Evolutionary conservation across 2,113 vertebrate genomes (phyloP).

Genomic region (Cariama cristata): DNA sequence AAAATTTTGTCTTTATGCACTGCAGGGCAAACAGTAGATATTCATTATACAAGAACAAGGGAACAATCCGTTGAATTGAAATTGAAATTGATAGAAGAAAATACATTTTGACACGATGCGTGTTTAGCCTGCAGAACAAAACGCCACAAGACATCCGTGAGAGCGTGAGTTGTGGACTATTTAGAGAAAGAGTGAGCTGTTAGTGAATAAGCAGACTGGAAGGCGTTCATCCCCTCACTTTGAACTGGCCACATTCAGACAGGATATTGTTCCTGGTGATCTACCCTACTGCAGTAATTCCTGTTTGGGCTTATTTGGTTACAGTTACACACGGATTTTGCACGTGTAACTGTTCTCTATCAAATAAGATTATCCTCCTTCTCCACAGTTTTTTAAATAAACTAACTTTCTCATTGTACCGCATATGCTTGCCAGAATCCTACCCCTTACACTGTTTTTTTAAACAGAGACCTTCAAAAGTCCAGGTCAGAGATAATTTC

Average conservation of each 20-base stretch:
- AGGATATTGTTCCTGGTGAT: background rate
- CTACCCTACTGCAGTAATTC: background rate
- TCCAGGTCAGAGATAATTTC: background rate
- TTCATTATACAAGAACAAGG: conserved; percentile 8
- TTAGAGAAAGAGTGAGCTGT: background rate
- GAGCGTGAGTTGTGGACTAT: background rate
- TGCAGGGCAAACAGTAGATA: background rate
- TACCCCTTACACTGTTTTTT: background rate
- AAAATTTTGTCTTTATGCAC: background rate
- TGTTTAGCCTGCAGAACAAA: conserved; percentile 7
- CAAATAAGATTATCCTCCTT: background rate
- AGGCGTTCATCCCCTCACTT: background rate
- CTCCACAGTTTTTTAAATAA: background rate
- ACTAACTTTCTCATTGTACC: background rate
- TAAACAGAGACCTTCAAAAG: background rate
- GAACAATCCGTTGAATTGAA: conserved; percentile 15
- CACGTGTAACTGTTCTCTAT: background rate
- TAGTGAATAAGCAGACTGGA: background rate
- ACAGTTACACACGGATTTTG: background rate
- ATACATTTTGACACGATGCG: background rate
- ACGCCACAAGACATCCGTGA: background rate
- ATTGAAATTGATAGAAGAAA: conserved; percentile 35
- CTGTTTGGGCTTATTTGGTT: background rate
- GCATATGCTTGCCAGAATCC: background rate
- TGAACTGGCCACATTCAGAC: background rate